Evolutionary conservation across 2,888 invertebrate genomes (phyloP).

Genomic region (Julus scandinavius): DNA sequence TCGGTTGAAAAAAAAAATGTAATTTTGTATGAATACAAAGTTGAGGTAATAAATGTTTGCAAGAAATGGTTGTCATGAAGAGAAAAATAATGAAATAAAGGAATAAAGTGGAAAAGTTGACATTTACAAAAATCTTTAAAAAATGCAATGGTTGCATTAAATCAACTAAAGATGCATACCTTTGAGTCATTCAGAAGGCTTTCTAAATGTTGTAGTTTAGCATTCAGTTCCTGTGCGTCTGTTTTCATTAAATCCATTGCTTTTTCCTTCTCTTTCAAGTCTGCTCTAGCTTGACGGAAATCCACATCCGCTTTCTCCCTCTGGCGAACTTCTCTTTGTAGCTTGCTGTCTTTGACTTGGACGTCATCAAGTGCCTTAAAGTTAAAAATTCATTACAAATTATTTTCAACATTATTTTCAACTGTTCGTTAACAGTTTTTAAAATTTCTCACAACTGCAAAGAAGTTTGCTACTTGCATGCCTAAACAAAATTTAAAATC

Average conservation of each 20-base stretch:
- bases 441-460: no score
- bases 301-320: conserved; percentile 50
- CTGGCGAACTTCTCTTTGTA: conserved; percentile 50
- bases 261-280: conserved; percentile 12
- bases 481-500: no score
- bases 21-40: no score
- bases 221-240: background rate
- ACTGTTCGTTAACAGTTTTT: no score
- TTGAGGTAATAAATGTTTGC: no score
- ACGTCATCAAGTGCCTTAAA: background rate
- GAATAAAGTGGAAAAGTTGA: no score
- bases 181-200: conserved; percentile 12
- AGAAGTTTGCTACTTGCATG: no score
- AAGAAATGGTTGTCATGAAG: no score
- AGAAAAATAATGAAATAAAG: no score
- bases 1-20: no score
- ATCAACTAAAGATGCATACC: conserved; percentile 7
- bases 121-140: no score
- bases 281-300: conserved; percentile 45
- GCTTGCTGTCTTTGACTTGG: conserved; percentile 24
- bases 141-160: background rate
- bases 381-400: background rate
- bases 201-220: conserved; percentile 13
- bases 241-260: background rate
- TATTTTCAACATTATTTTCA: no score